A percentile compares a stretch with the other conserved stretches of the same genome.
These are phyloP conservation scores for Pseudomyrmex cubaensis DNA, from an alignment of 1,140 invertebrate species.

Conservation along the genomic window DNA sequence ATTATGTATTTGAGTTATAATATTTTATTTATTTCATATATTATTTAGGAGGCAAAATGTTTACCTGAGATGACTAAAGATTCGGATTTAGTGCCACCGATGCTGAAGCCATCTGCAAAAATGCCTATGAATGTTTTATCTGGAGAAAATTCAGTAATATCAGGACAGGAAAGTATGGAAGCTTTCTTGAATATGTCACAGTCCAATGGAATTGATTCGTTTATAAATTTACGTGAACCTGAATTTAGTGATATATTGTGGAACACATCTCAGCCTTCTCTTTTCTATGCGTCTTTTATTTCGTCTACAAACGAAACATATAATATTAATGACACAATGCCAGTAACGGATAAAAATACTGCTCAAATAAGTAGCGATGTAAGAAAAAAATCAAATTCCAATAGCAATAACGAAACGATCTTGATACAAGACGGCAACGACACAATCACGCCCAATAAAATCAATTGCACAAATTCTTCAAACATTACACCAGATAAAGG, in stretches of 20 bases:
- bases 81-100: slow-evolving; percentile 70
- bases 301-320: slow-evolving; percentile 46
- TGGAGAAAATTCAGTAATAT: slow-evolving; percentile 51
- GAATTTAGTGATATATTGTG: slow-evolving; percentile 78
- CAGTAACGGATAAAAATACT: neutral
- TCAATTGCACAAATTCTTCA: slow-evolving; percentile 9
- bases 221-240: slow-evolving; percentile 79
- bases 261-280: slow-evolving; percentile 81
- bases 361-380: neutral
- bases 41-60: slow-evolving; percentile 49
- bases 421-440: neutral
- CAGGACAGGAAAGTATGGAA: slow-evolving; percentile 81
- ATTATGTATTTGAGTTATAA: neutral
- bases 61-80: slow-evolving; percentile 39
- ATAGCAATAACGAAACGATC: slow-evolving; percentile 26
- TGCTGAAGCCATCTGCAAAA: slow-evolving; percentile 68
- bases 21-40: slow-evolving; percentile 29
- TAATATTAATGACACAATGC: neutral
- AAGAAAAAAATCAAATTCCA: slow-evolving; percentile 22
- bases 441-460: slow-evolving; percentile 1
- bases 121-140: slow-evolving; percentile 51
- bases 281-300: slow-evolving; percentile 77
- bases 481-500: slow-evolving; percentile 35
- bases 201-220: slow-evolving; percentile 80
- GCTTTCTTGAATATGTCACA: slow-evolving; percentile 79